Base-by-base conservation (phyloP, 2,113 vertebrate species). In the Oceanodroma tethys region DNA sequence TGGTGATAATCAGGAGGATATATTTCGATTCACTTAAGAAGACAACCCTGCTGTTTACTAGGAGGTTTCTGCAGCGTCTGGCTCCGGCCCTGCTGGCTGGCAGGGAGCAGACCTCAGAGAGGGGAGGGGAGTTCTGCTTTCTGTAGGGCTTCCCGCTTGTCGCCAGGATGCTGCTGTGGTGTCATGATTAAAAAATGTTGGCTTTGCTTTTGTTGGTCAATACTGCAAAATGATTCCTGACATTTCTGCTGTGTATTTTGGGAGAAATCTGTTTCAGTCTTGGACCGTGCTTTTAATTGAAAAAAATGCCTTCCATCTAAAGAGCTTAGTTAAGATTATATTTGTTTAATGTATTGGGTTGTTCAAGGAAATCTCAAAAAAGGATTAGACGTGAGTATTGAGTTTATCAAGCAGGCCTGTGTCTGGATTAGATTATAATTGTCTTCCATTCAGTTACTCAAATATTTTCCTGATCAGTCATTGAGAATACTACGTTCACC, bases 401-500 rank as follows among this genome's bases (percentile, higher is more conserved):
- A 59, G 70, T 96, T 90, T 96, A 92, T 96, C 75, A 59, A 81
- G 60, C 47, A 81, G 93, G 88, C 82, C 40, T 92, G 20, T 72
- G 72, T 96, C 92, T 97, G 94, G 88, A 88, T 90, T 94, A 93
- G 59, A 94, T 96, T 96, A 93, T 84, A 94, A 75, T 83, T 84
- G 56, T 81, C 94, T 88, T 95, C 75, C 70, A 86, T 90, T 76
- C 88, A 92, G 87, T 92, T 90, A 68, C 47, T 92, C 68, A 94
- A 95, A 96, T 97, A 97, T 76, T 97, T 96, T 97, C 75, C 88
- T 86, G 76, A 90, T 97, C 72, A 65, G 90, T 97, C 96, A 97
- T 68, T 56, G 1, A 88, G 71, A 84, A 60, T 90, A 90, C 75
- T 95, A 68, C 4, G 1, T 89, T 94, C 84, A 86, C 89, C 59